A percentile compares a stretch with the other conserved stretches of the same genome.
Evolutionary conservation across 2,113 vertebrate genomes (phyloP).

Genomic region (Colossoma macropomum): DNA sequence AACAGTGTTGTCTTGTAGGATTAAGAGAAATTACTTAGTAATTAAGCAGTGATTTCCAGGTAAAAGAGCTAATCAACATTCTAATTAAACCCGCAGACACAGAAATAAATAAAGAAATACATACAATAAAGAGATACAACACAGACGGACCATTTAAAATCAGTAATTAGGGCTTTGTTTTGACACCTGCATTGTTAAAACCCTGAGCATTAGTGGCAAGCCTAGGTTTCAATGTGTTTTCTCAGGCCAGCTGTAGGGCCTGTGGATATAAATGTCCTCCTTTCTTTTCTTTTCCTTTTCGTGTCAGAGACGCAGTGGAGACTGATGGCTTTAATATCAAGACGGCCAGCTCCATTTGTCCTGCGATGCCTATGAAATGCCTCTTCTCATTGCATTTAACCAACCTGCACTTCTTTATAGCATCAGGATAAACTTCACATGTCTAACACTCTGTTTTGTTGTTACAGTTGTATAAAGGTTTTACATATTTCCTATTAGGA

Average conservation of each 20-base stretch:
- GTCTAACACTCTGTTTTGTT: constrained; percentile 41
- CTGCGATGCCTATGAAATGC: constrained; percentile 53
- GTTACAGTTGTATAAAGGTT: constrained; percentile 2
- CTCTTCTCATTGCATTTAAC: constrained; percentile 47
- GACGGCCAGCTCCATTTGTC: constrained; percentile 47
- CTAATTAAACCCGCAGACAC: constrained; percentile 35
- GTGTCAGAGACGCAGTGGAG: constrained; percentile 45
- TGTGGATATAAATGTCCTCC: constrained; percentile 37
- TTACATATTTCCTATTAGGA: not conserved
- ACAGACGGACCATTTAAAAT: not conserved
- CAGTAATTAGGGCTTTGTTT: not conserved
- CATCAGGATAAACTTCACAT: constrained; percentile 38
- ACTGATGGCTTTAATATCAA: constrained; percentile 62
- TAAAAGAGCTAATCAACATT: constrained; percentile 35
- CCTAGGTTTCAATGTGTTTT: constrained; percentile 17
- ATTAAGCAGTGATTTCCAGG: constrained; percentile 36
- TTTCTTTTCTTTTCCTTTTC: constrained; percentile 4
- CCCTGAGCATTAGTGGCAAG: not conserved
- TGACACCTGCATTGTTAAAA: not conserved
- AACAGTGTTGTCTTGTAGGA: not conserved
- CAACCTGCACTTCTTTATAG: constrained; percentile 45
- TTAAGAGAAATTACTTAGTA: constrained; percentile 31
- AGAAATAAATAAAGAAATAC: not conserved
- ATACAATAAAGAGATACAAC: not conserved
- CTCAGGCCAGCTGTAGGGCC: constrained; percentile 27